Evolutionary conservation across 2,797 vertebrate species (phyloP), one percentile per base, ranked within the genome.

Genomic region (Darevskia nairensis): DNA sequence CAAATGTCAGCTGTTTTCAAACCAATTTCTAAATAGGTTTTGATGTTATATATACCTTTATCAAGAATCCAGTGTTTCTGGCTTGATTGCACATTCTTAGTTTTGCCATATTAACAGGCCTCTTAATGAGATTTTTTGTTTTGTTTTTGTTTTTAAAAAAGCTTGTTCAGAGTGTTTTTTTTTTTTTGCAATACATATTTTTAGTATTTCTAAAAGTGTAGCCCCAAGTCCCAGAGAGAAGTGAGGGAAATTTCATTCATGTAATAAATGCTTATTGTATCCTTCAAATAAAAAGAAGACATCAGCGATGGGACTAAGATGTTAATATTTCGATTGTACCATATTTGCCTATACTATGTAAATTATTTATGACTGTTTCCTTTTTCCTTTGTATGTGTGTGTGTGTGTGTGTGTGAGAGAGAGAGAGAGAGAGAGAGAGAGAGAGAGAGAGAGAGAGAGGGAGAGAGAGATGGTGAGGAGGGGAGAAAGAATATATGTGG

Each of bases 291-390:
- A 93, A 94, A 92, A 93, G 74, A 91, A 80, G 91, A 89, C 93
- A 93, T 92, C 66, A 81, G 88, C 96, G 92, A 90, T 90, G 95
- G 95, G 93, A 93, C 86, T 95, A 97, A 97, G 98, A 98, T 99
- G 98, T 99, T 98, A 98, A 98, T 99, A 98, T 97, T 98, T 97
- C 97, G 97, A 98, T 95, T 99, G 98, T 99, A 98, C 97, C 93
- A 98, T 98, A 98, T 97, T 97, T 97, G 97, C 94, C 92, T 92
- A 96, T 98, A 98, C 97, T 97, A 96, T 98, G 98, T 99, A 99
- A 99, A 98, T 98, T 99, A 99, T 99, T 99, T 98, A 98, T 98
- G 96, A 97, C 97, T 95, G 64, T 95, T 96, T 96, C 96, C 92
- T 94, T 94, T 95, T 95, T 94, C 74, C 87, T 94, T 95, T 94